Evolutionary conservation across 2,888 invertebrate genomes (phyloP).

Genomic region (Notocelia uddmanniana): DNA sequence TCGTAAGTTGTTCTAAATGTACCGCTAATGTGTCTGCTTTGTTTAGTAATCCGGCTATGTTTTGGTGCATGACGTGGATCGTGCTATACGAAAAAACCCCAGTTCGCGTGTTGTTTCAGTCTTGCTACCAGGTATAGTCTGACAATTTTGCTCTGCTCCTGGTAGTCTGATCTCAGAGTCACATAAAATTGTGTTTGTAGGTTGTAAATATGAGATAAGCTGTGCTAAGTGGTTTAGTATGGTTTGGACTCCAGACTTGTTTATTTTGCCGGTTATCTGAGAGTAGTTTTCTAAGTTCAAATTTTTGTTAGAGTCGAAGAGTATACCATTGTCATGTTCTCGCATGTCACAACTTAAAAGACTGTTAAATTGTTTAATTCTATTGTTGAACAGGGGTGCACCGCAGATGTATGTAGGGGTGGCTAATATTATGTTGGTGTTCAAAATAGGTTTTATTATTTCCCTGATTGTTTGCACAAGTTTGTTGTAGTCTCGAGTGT

Average conservation of each 20-base stretch:
- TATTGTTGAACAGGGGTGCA: not conserved
- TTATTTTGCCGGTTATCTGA: not conserved
- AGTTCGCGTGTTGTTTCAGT: too few species aligned
- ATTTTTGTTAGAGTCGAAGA: not conserved
- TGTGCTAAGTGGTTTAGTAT: not conserved
- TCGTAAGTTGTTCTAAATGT: not conserved
- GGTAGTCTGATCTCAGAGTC: too few species aligned
- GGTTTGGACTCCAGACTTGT: not conserved
- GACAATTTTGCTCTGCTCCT: too few species aligned
- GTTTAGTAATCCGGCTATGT: too few species aligned
- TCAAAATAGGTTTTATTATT: not conserved
- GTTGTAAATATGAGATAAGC: not conserved
- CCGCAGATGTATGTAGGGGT: slow-evolving; percentile 3
- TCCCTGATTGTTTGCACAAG: not conserved
- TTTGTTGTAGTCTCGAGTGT: not conserved
- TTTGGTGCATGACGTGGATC: too few species aligned
- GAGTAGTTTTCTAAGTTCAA: not conserved
- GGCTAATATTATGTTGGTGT: not conserved
- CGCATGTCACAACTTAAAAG: not conserved
- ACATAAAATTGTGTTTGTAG: too few species aligned
- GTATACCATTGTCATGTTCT: not conserved
- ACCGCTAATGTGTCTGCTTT: too few species aligned
- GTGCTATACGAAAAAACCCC: too few species aligned
- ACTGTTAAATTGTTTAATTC: not conserved
- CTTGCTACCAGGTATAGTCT: too few species aligned